Base-by-base conservation (phyloP, 2,113 vertebrate genomes). In the Casuarius casuarius region DNA sequence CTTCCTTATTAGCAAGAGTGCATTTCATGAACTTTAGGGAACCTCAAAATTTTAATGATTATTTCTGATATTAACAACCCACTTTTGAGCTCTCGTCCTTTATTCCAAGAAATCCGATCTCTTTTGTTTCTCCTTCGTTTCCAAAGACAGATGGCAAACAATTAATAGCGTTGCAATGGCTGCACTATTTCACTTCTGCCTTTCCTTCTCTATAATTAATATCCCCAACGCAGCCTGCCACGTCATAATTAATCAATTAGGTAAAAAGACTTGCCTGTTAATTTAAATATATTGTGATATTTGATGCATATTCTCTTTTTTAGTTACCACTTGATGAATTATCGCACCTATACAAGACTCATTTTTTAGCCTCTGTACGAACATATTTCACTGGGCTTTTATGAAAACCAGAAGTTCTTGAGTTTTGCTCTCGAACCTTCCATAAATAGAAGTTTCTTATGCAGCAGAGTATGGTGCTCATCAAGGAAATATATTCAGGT, bases 181-280 rank as follows among this genome's bases (percentile, higher is more conserved):
- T 0, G 44, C 63, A 52, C 68, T 63, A 84, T 84, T 87, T 94
- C 86, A 80, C 87, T 94, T 56, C 21, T 80, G 28, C 17, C 89
- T 76, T 72, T 76, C 35, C 63, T 76, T 72, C 77, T 68, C 73
- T 42, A 16, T 62, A 80, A 87, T 90, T 87, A 92, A 92, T 79
- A 84, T n/a, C 44, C 42, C 74, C 78, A 66, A 9, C 42, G 63
- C 73, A 92, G 68, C 48, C 63, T 87, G 38, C 52, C 75, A 48
- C 17, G 80, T 74, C 40, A 14, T 89, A 71, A 92, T 90, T 87
- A 67, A 87, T 92, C 77, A 87, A 62, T 79, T 61, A 94, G 68
- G 86, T 56, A 46, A 67, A 88, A 92, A 80, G 58, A 9, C 33
- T 80, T 58, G 35, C 33, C 51, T 58, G 20, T 42, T 92, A 56